phyloP scores from a whole-genome alignment of 2,888 invertebrate genomes.

The Leistus spinibarbis region DNA sequence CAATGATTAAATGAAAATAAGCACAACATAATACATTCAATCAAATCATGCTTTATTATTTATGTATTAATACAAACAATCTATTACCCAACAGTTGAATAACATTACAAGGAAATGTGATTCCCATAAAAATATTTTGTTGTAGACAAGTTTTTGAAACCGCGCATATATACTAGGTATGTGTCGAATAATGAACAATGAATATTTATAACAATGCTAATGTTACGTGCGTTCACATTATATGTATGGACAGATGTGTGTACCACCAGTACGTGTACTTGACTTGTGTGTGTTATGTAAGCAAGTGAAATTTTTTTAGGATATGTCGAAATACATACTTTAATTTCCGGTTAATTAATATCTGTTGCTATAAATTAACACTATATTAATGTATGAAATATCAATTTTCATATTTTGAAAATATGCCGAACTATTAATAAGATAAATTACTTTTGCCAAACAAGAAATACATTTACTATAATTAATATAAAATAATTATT shows the following conservation, averaged over 20 bases:
- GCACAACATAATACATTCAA: neutral
- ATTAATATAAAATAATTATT: too few relatives aligned
- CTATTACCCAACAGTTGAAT: neutral
- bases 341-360: conserved; percentile 10
- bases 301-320: conserved; percentile 29
- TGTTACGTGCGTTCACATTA: neutral
- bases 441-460: too few relatives aligned
- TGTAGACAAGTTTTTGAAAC: neutral
- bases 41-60: neutral
- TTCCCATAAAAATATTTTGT: neutral
- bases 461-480: too few relatives aligned
- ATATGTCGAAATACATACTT: conserved; percentile 10
- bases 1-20: neutral
- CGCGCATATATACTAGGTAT: neutral
- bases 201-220: conserved; percentile 7
- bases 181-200: conserved; percentile 17
- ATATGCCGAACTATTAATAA: too few relatives aligned
- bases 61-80: neutral
- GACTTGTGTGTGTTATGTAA: neutral
- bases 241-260: conserved; percentile 20
- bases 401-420: neutral
- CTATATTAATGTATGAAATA: neutral
- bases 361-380: neutral
- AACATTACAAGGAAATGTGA: neutral
- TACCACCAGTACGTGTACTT: neutral